Base-by-base conservation (phyloP, 1,140 invertebrate species). In the Dendrolimus punctatus region DNA sequence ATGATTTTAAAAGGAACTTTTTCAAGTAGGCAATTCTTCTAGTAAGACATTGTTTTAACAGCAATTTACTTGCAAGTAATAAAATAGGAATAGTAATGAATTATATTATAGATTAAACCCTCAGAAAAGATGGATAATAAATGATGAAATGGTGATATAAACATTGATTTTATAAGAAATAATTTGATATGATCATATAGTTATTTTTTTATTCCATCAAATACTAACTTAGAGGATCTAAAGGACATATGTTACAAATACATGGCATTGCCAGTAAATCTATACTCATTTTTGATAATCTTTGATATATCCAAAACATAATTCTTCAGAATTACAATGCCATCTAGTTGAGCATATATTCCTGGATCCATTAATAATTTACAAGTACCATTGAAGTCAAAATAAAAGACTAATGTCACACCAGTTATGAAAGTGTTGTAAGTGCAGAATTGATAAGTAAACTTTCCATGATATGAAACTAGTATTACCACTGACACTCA, bases 401-500 rank as follows among this genome's bases (percentile, higher is more conserved):
- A 23, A 23, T 23, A 23, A 23, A 23, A 23, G 23, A 23, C 57
- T 46, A 55, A 50, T 53, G 54, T 63, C 53, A 51, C 39, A 58
- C 55, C 48, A 58, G 55, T 57, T 53, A 60, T 53, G 53, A 53
- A 53, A 66, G 57, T 62, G 65, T n/a, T 70, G 65, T 66, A 63
- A 70, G 73, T 67, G 61, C 52, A 59, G 58, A 64, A 60, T 60
- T 47, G 58, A 73, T 71, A 76, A 76, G 62, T 72, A 75, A 73
- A 65, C 68, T 66, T 72, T 55, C 63, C 62, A 67, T 67, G 65
- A 76, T 67, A 70, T 70, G 68, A 72, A 73, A 66, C 79, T 76
- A 85, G 78, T 80, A 80, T 76, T 60, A 78, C 72, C 72, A 80
- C 71, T 73, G 68, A 80, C 63, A 58, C 73, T 66, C 74, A 71